Evolutionary conservation across 2,888 invertebrate species (phyloP).

Genomic region (Ochropleura plecta): DNA sequence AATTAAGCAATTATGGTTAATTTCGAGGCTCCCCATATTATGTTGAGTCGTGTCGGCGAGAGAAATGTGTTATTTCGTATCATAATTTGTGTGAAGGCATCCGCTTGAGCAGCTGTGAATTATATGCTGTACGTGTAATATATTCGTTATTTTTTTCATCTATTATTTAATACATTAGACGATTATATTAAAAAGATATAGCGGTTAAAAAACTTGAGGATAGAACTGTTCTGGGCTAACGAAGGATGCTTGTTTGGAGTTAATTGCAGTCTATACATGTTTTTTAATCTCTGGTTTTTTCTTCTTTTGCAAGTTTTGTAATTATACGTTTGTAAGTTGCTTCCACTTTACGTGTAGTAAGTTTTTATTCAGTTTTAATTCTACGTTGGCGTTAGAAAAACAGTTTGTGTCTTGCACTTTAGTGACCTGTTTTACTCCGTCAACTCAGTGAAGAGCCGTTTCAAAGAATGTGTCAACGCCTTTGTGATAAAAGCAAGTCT

Average conservation of each 20-base stretch:
- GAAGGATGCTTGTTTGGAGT: conserved; percentile 60
- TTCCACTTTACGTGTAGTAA: conserved; percentile 32
- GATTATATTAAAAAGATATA: conserved; percentile 67
- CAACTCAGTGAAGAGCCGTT: conserved; percentile 48
- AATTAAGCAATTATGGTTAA: conserved; percentile 91
- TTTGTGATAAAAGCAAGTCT: conserved; percentile 42
- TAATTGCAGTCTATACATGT: conserved; percentile 54
- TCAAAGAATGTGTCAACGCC: conserved; percentile 52
- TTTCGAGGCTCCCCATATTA: conserved; percentile 88
- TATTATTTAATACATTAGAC: conserved; percentile 75
- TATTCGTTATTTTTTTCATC: conserved; percentile 76
- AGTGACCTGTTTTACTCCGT: conserved; percentile 59
- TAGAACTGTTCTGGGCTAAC: conserved; percentile 60
- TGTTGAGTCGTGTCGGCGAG: conserved; percentile 84
- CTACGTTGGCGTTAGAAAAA: conserved; percentile 25
- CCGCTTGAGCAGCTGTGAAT: conserved; percentile 89
- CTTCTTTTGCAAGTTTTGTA: conserved; percentile 37
- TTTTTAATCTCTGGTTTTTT: conserved; percentile 50
- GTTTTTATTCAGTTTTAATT: conserved; percentile 41
- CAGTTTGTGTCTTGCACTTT: conserved; percentile 39
- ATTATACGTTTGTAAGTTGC: conserved; percentile 50
- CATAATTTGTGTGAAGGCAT: conserved; percentile 90
- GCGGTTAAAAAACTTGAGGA: conserved; percentile 39
- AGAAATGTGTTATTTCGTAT: conserved; percentile 90
- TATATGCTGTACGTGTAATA: conserved; percentile 77